Evolutionary conservation across 2,113 vertebrate genomes (phyloP).

Genomic region (Coptodon bakossiorum): DNA sequence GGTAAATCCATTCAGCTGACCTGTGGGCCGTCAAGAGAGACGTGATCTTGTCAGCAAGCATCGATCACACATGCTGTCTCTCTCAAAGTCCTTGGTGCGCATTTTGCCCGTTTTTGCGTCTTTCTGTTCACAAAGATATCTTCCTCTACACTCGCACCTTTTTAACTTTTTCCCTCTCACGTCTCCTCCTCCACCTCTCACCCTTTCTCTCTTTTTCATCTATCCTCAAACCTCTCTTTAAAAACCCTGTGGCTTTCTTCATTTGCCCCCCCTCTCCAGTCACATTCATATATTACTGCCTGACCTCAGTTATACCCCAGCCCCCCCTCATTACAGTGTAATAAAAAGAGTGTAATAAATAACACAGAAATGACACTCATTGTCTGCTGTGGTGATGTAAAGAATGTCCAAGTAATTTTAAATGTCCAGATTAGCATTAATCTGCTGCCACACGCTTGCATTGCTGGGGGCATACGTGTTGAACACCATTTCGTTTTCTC

Average conservation of each 20-base stretch:
- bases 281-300: constrained; percentile 11
- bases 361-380: constrained; percentile 23
- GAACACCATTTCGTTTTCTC: background rate
- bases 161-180: background rate
- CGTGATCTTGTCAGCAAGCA: constrained; percentile 29
- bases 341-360: constrained; percentile 44
- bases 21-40: constrained; percentile 25
- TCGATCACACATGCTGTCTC: constrained; percentile 1
- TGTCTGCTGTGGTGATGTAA: constrained; percentile 36
- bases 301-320: constrained; percentile 32
- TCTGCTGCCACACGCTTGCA: background rate
- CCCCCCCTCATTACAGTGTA: constrained; percentile 42
- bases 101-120: background rate
- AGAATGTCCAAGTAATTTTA: constrained; percentile 33
- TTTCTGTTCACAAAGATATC: background rate
- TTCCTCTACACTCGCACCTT: background rate
- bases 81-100: background rate
- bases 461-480: background rate
- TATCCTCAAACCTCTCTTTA: constrained; percentile 9
- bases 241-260: background rate
- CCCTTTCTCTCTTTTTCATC: background rate
- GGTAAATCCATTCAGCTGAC: constrained; percentile 44
- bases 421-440: constrained; percentile 41
- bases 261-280: background rate
- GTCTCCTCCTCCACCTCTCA: background rate